Conservation (phyloP, 2,113 vertebrate genomes). For the Hippoglossus stenolepis region DNA sequence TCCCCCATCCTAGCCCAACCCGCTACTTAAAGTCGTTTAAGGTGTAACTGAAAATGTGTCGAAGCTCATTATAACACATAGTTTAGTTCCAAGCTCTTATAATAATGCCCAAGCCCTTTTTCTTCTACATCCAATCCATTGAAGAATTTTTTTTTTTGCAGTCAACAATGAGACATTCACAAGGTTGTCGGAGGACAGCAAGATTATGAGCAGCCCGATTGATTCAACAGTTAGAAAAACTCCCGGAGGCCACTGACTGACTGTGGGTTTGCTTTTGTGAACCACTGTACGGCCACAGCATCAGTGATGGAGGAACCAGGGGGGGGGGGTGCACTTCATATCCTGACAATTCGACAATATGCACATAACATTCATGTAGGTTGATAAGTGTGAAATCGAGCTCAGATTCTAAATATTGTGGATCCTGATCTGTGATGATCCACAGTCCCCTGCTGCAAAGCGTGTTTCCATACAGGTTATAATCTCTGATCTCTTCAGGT, state of each 20-base stretch:
- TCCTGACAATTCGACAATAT: conserved; percentile 22
- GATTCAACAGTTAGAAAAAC: conserved; percentile 60
- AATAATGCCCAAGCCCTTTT: conserved; percentile 57
- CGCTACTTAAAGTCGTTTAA: conserved; percentile 25
- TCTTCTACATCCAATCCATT: conserved; percentile 47
- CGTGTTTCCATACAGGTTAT: conserved; percentile 4
- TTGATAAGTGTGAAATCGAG: conserved; percentile 1
- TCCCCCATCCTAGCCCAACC: conserved; percentile 17
- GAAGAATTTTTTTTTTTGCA: conserved; percentile 45
- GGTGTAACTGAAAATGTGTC: conserved; percentile 29
- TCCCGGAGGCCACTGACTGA: conserved; percentile 52
- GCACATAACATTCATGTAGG: conserved; percentile 13
- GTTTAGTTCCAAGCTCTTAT: conserved; percentile 33
- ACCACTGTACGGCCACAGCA: conserved; percentile 28
- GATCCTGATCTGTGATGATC: conserved; percentile 22
- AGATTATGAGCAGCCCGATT: conserved; percentile 60
- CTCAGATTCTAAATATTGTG: conserved; percentile 1
- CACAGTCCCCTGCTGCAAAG: not conserved
- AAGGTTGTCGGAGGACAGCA: conserved; percentile 64
- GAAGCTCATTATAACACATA: not conserved
- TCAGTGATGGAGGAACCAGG: conserved; percentile 12
- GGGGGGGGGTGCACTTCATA: conserved; percentile 35
- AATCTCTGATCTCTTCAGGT: conserved; percentile 32
- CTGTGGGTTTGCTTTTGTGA: conserved; percentile 41
- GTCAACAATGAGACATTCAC: conserved; percentile 60